Evolutionary conservation across 92 coral and sea anemone species (phyloP).

Genomic region (Porites divaricata): DNA sequence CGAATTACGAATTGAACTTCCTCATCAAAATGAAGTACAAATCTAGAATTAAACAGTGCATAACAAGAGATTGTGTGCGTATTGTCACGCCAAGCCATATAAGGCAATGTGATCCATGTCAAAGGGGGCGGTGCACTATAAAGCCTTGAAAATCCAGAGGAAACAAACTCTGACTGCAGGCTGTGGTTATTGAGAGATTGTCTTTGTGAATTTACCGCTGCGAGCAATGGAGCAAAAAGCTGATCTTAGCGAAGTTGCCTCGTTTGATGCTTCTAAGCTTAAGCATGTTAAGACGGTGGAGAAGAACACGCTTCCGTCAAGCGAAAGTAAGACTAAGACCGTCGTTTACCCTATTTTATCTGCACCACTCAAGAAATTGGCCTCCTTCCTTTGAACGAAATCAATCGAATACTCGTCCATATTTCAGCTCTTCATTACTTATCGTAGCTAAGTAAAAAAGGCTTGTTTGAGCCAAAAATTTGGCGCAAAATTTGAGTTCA

Average conservation of each 20-base stretch:
- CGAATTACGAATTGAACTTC: background rate
- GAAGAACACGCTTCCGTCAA: conserved; percentile 89
- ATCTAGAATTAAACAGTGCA: background rate
- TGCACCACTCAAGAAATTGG: conserved; percentile 30
- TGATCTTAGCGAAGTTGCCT: conserved; percentile 71
- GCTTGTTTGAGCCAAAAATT: too few relatives aligned
- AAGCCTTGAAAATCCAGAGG: conserved; percentile 5
- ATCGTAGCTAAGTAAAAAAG: too few relatives aligned
- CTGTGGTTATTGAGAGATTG: background rate
- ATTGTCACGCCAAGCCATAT: conserved; percentile 57
- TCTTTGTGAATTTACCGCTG: background rate
- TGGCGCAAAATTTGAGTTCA: too few relatives aligned
- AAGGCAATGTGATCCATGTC: conserved; percentile 52
- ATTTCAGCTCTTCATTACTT: background rate
- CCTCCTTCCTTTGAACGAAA: conserved; percentile 2
- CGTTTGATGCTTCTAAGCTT: conserved; percentile 84
- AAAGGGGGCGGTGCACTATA: conserved; percentile 64
- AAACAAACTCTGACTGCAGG: background rate
- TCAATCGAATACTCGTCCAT: background rate
- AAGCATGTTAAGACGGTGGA: conserved; percentile 89
- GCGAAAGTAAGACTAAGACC: conserved; percentile 76
- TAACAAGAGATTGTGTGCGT: background rate
- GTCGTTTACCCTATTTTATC: background rate
- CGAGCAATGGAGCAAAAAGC: conserved; percentile 82
- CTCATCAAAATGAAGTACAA: background rate